Conservation (phyloP, 2,113 vertebrate species). For the Plecotus auritus region DNA sequence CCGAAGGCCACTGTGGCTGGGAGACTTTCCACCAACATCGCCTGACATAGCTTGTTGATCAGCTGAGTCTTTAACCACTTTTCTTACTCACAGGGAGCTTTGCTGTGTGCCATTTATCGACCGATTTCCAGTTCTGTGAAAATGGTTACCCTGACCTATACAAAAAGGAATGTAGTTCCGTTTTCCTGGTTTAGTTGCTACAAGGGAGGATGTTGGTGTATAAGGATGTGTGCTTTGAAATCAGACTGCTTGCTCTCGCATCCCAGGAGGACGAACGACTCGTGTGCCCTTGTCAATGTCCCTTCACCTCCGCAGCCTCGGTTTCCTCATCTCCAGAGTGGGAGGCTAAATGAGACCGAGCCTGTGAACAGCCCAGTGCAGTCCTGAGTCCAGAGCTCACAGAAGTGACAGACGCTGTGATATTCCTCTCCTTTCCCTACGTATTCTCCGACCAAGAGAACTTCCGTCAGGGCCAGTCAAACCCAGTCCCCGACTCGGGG, state of each 20-base stretch:
- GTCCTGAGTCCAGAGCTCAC: rapidly evolving
- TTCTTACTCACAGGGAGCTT: neutral
- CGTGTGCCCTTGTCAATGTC: rapidly evolving
- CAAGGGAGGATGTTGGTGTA: rapidly evolving
- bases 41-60: neutral
- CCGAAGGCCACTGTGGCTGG: neutral
- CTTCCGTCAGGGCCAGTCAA: neutral
- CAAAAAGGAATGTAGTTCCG: neutral
- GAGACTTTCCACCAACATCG: neutral
- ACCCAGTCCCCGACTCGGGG: neutral
- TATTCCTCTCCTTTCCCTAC: neutral
- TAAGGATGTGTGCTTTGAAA: rapidly evolving
- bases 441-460: neutral
- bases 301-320: neutral
- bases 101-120: neutral
- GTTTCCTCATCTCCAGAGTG: neutral
- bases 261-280: neutral
- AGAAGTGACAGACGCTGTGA: rapidly evolving
- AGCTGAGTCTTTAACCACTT: neutral
- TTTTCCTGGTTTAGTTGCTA: neutral
- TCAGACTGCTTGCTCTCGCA: rapidly evolving
- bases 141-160: rapidly evolving
- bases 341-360: neutral
- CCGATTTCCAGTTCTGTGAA: neutral
- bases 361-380: rapidly evolving